These are phyloP conservation scores for Porites australiensis DNA, from an alignment of 64 coral and sea anemone species.

Conservation along the genomic window DNA sequence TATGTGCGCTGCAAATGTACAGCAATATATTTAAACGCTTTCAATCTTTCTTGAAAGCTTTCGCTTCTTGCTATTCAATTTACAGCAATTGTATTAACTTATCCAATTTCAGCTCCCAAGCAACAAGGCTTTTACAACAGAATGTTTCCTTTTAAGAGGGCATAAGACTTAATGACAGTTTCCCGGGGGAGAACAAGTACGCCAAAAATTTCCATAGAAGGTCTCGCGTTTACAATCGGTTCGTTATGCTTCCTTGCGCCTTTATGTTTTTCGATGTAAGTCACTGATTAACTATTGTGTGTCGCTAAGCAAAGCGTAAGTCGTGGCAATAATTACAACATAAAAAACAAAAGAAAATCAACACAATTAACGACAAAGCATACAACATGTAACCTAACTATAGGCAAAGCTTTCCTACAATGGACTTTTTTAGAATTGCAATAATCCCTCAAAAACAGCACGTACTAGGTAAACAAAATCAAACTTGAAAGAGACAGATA, in stretches of 20 bases:
- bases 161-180: background rate
- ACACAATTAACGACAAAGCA: conserved; percentile 13
- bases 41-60: background rate
- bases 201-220: conserved; percentile 29
- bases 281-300: conserved; percentile 26
- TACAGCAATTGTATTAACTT: background rate
- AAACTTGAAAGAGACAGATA: background rate
- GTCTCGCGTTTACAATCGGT: background rate
- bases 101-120: background rate
- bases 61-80: background rate
- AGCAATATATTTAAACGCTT: background rate
- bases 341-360: conserved; percentile 48
- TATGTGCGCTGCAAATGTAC: background rate
- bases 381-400: conserved; percentile 39
- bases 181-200: conserved; percentile 27
- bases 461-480: conserved; percentile 14
- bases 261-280: background rate
- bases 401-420: conserved; percentile 9
- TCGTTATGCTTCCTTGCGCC: conserved; percentile 14
- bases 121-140: background rate
- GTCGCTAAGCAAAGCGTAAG: conserved; percentile 7
- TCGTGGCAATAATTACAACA: conserved; percentile 51
- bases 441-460: background rate
- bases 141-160: conserved; percentile 19
- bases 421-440: conserved; percentile 13